These are phyloP conservation scores for Lepidurus arcticus DNA, from an alignment of 1,140 invertebrate genomes.

Conservation along the genomic window DNA sequence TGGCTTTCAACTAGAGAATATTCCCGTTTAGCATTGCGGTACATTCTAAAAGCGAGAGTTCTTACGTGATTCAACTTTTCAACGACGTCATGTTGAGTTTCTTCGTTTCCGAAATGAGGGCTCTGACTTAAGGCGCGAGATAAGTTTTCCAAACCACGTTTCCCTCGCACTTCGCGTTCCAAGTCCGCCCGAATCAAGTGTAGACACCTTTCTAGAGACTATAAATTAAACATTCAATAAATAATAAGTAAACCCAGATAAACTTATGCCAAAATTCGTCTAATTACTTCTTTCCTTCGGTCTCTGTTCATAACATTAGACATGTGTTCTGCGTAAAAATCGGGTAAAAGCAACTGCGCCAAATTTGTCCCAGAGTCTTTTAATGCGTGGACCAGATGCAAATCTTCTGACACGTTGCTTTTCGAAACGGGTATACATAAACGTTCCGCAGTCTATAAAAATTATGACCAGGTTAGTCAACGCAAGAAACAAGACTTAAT, in stretches of 20 bases:
- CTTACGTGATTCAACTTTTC: constrained; percentile 85
- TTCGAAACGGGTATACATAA: constrained; percentile 61
- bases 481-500: not conserved
- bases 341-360: constrained; percentile 77
- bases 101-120: constrained; percentile 80
- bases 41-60: constrained; percentile 25
- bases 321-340: constrained; percentile 91
- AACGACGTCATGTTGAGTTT: constrained; percentile 83
- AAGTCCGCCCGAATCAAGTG: constrained; percentile 77
- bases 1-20: constrained; percentile 72
- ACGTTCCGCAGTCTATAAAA: constrained; percentile 59
- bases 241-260: not conserved
- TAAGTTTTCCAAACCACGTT: constrained; percentile 79
- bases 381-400: constrained; percentile 58
- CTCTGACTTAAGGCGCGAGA: constrained; percentile 83
- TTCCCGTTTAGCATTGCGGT: constrained; percentile 25
- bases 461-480: constrained; percentile 12
- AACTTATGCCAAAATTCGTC: not conserved
- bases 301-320: constrained; percentile 89
- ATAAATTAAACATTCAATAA: constrained; percentile 48
- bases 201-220: constrained; percentile 65
- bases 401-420: constrained; percentile 67
- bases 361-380: constrained; percentile 54
- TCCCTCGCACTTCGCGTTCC: constrained; percentile 74
- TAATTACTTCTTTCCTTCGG: constrained; percentile 65